Evolutionary conservation across 2,888 invertebrate genomes (phyloP).

Genomic region (Drosophila leonis): DNA sequence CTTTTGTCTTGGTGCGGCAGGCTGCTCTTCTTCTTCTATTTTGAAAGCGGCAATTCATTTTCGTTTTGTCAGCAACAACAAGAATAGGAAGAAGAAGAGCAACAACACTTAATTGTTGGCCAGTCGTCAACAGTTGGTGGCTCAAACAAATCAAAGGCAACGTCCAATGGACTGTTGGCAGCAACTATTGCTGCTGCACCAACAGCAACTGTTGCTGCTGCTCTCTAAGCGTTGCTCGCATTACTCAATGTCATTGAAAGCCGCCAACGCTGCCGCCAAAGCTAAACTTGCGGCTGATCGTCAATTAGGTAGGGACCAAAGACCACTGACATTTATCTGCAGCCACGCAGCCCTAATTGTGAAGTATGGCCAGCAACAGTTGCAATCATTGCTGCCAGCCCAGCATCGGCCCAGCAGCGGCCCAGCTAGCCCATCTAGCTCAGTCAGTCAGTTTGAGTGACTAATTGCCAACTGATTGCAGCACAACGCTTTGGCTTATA

Average conservation of each 20-base stretch:
- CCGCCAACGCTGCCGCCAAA: slow-evolving; percentile 70
- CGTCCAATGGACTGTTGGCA: slow-evolving; percentile 44
- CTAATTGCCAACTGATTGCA: slow-evolving; percentile 73
- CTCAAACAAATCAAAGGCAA: slow-evolving; percentile 72
- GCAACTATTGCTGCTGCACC: slow-evolving; percentile 14
- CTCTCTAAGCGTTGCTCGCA: slow-evolving; percentile 63
- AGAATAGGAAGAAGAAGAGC: slow-evolving; percentile 18
- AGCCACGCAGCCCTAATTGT: slow-evolving; percentile 59
- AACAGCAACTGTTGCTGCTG: slow-evolving; percentile 7
- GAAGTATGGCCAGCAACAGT: slow-evolving; percentile 51
- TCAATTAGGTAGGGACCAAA: slow-evolving; percentile 71
- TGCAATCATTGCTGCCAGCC: slow-evolving; percentile 17
- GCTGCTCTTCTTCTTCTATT: slow-evolving; percentile 40
- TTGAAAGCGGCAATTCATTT: slow-evolving; percentile 72
- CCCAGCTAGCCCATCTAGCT: not conserved
- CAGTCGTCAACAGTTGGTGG: slow-evolving; percentile 69
- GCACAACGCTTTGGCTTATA: slow-evolving; percentile 54
- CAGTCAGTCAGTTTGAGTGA: slow-evolving; percentile 65
- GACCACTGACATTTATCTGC: slow-evolving; percentile 69
- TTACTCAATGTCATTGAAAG: slow-evolving; percentile 77
- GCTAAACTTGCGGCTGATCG: slow-evolving; percentile 57
- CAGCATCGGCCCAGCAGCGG: not conserved
- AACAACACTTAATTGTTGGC: slow-evolving; percentile 67
- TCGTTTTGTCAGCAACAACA: slow-evolving; percentile 64
- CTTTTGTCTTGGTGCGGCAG: slow-evolving; percentile 40